Percentiles rank a stretch among this genome's conserved stretches.
Conservation (phyloP, 2,113 vertebrate species). For the Mesitornis unicolor region DNA sequence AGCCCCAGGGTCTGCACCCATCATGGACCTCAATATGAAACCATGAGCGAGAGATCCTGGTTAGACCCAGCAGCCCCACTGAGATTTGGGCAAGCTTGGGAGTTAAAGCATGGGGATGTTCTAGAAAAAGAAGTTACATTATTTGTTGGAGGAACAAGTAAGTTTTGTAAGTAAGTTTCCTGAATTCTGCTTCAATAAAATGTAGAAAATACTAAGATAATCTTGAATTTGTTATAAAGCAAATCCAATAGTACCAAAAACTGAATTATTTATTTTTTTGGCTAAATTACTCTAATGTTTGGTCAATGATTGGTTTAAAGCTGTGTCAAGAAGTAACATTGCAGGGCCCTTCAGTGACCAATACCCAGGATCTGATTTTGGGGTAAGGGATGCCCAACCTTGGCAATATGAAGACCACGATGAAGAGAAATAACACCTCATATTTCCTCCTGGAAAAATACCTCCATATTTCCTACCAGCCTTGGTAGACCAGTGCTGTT, state of each 20-base stretch:
- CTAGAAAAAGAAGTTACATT: neutral
- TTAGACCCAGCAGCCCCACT: neutral
- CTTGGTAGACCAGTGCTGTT: neutral
- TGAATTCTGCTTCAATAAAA: neutral
- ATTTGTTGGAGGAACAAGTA: neutral
- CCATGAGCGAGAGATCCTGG: fast-evolving
- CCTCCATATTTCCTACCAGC: neutral
- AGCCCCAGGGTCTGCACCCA: neutral
- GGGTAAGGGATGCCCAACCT: neutral
- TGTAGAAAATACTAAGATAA: neutral
- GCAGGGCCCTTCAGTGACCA: neutral
- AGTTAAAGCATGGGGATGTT: fast-evolving
- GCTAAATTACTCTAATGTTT: neutral
- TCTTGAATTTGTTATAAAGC: neutral
- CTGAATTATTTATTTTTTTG: too few relatives aligned
- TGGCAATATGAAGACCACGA: fast-evolving
- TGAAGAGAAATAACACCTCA: neutral
- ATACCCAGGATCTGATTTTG: neutral
- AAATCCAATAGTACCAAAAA: too few relatives aligned
- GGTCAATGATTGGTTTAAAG: neutral
- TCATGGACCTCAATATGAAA: fast-evolving
- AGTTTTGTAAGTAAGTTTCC: neutral
- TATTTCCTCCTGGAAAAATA: neutral
- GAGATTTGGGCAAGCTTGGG: neutral
- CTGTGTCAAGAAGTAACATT: neutral